These are phyloP conservation scores for Tetragonisca angustula DNA, from an alignment of 2,888 invertebrate species.

Conservation along the genomic window DNA sequence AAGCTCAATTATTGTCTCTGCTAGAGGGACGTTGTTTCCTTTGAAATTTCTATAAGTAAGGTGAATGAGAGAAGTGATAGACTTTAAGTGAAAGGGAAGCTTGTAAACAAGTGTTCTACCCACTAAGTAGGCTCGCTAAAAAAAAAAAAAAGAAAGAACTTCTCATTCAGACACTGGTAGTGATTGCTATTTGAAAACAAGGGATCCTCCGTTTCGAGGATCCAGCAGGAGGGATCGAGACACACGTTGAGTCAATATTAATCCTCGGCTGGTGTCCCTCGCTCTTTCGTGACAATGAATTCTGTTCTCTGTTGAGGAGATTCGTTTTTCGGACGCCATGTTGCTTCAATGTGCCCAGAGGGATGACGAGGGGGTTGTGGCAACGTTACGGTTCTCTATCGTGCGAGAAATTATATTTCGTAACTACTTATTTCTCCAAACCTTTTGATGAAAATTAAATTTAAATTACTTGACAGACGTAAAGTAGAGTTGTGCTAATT, in stretches of 20 bases:
- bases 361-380: too few species aligned
- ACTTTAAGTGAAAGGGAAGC: not conserved
- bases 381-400: too few species aligned
- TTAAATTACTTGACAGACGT: not conserved
- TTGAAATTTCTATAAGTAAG: constrained; percentile 10
- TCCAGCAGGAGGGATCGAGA: constrained; percentile 4
- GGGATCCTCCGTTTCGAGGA: constrained; percentile 6
- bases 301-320: too few species aligned
- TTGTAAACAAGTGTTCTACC: constrained; percentile 32
- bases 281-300: not conserved
- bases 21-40: constrained; percentile 27
- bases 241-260: constrained; percentile 33
- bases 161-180: constrained; percentile 2
- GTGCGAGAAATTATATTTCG: not conserved
- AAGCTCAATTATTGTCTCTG: constrained; percentile 32
- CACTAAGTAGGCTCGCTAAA: constrained; percentile 6
- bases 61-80: not conserved
- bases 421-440: not conserved
- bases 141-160: constrained; percentile 10
- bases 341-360: not conserved
- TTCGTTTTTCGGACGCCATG: not conserved
- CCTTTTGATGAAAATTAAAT: not conserved
- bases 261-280: constrained; percentile 21
- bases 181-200: constrained; percentile 4
- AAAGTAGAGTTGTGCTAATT: too few species aligned